Percentiles rank a stretch among this genome's conserved stretches.
Evolutionary conservation across 2,113 vertebrate genomes (phyloP).

Genomic region (Megalops atlanticus): DNA sequence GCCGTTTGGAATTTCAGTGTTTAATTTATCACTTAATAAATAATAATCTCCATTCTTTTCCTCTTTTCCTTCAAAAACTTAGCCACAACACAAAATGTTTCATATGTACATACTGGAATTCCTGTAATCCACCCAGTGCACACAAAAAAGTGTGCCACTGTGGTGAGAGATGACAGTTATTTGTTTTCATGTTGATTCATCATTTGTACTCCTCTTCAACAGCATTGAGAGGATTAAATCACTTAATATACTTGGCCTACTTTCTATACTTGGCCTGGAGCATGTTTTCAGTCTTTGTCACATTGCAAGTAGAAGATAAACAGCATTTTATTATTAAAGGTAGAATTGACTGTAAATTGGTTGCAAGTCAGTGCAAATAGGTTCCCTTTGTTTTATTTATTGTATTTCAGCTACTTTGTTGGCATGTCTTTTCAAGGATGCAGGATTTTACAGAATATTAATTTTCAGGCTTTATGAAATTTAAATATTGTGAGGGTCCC

Average conservation of each 20-base stretch:
- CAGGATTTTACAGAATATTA: too few species aligned
- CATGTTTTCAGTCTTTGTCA: not conserved
- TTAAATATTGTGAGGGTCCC: too few species aligned
- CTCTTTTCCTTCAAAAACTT: too few species aligned
- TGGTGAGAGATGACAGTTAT: not conserved
- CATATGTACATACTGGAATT: not conserved
- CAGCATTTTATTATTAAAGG: not conserved
- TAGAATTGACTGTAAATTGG: not conserved
- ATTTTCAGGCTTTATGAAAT: too few species aligned
- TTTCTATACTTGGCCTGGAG: not conserved
- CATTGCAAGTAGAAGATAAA: not conserved
- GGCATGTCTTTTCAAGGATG: too few species aligned
- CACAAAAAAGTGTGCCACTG: not conserved
- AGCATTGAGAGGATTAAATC: not conserved
- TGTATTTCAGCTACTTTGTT: too few species aligned
- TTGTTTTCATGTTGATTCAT: not conserved
- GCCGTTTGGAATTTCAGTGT: not conserved
- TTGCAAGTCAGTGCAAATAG: not conserved
- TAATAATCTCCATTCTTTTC: not conserved
- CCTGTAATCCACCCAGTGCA: not conserved
- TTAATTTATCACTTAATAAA: not conserved
- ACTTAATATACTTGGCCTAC: not conserved
- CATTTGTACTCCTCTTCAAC: not conserved
- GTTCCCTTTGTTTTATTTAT: too few species aligned
- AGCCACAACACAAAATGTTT: not conserved